Evolutionary conservation across 2,888 invertebrate genomes (phyloP).

Genomic region (Nephrotoma appendiculata): DNA sequence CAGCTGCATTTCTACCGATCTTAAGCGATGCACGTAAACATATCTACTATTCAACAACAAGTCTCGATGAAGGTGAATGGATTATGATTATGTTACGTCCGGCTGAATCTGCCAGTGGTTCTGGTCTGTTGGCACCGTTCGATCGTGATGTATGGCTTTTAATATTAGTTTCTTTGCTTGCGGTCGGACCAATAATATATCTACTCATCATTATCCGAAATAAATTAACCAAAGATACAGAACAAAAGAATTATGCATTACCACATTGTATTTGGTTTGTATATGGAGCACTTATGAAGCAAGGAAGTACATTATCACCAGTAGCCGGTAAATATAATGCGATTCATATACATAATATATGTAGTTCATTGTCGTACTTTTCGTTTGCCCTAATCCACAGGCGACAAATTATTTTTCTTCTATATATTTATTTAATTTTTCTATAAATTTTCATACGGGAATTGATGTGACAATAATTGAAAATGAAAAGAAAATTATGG

Average conservation of each 20-base stretch:
- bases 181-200: slow-evolving; percentile 67
- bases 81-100: slow-evolving; percentile 69
- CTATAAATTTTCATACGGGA: neutral
- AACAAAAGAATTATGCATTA: slow-evolving; percentile 43
- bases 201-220: slow-evolving; percentile 48
- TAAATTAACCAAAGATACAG: slow-evolving; percentile 42
- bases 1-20: slow-evolving; percentile 61
- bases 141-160: slow-evolving; percentile 56
- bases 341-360: neutral
- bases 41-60: slow-evolving; percentile 41
- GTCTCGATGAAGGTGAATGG: slow-evolving; percentile 61
- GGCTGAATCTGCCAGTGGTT: slow-evolving; percentile 64
- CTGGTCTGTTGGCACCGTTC: slow-evolving; percentile 71
- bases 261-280: slow-evolving; percentile 73
- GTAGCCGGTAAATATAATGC: slow-evolving; percentile 47
- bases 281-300: slow-evolving; percentile 75
- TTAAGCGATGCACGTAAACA: slow-evolving; percentile 40
- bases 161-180: slow-evolving; percentile 53
- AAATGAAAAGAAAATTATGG: neutral
- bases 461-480: neutral
- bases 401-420: neutral
- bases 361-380: neutral
- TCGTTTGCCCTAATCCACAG: neutral
- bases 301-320: slow-evolving; percentile 69
- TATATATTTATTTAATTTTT: neutral